These are phyloP conservation scores for Melieria omissa DNA, from an alignment of 2,888 invertebrate species.

Conservation along the genomic window DNA sequence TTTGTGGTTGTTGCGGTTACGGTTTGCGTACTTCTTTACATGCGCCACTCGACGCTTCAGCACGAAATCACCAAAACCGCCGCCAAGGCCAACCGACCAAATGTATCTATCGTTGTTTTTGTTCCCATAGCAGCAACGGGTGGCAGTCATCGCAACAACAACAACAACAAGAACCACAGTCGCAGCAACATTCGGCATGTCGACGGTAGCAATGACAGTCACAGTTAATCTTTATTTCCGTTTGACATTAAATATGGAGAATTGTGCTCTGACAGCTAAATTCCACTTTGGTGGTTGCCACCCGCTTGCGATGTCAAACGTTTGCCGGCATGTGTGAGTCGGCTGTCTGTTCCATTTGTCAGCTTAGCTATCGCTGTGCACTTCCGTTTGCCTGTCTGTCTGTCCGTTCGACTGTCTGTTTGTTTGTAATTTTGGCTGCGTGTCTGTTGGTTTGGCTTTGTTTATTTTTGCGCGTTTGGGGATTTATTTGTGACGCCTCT, in stretches of 20 bases:
- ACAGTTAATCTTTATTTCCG: slow-evolving; percentile 58
- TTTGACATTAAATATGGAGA: slow-evolving; percentile 56
- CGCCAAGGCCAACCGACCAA: too few species aligned
- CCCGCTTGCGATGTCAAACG: slow-evolving; percentile 44
- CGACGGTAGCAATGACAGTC: slow-evolving; percentile 3
- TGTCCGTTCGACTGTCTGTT: neutral
- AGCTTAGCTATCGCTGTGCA: too few species aligned
- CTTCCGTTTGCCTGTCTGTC: neutral
- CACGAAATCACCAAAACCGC: too few species aligned
- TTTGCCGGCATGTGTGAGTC: slow-evolving; percentile 3
- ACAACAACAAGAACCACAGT: neutral
- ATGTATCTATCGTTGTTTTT: too few species aligned
- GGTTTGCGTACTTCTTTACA: neutral
- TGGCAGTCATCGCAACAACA: neutral
- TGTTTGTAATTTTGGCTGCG: slow-evolving; percentile 10
- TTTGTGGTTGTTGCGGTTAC: neutral
- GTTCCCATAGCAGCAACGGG: too few species aligned
- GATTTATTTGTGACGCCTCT: slow-evolving; percentile 19
- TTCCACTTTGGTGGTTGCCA: slow-evolving; percentile 49
- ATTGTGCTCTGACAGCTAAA: slow-evolving; percentile 56
- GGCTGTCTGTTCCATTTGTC: neutral
- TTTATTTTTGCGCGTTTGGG: slow-evolving; percentile 3
- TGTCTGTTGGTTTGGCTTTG: slow-evolving; percentile 1
- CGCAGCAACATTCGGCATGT: slow-evolving; percentile 3
- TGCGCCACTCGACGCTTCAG: neutral